These are phyloP conservation scores for Labia minor DNA, from an alignment of 2,888 invertebrate genomes.

Conservation along the genomic window DNA sequence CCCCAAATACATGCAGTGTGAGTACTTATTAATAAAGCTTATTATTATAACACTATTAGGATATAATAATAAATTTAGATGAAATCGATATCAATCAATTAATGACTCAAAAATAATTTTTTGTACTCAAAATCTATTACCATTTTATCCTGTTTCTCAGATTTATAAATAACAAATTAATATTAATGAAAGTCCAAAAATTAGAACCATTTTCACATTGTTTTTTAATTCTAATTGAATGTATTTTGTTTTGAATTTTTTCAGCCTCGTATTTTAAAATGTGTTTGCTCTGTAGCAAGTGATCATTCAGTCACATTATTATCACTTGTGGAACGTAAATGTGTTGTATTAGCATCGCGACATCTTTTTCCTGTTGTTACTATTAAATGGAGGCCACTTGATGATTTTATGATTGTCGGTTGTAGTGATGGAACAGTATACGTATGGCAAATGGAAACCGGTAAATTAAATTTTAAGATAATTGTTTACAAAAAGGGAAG, in stretches of 20 bases:
- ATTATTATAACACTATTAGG: too few relatives aligned
- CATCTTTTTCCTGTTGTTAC: conserved; percentile 92
- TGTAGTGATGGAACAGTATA: conserved; percentile 96
- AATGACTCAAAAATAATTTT: too few relatives aligned
- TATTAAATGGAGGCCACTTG: conserved; percentile 92
- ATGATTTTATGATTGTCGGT: conserved; percentile 95
- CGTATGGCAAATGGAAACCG: conserved; percentile 99
- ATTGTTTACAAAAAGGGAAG: too few relatives aligned
- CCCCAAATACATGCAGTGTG: conserved; percentile 81
- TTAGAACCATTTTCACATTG: too few relatives aligned
- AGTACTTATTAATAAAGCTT: conserved; percentile 33
- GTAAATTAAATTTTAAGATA: conserved; percentile 30
- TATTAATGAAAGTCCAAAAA: too few relatives aligned
- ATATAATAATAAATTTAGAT: not conserved
- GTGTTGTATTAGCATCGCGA: conserved; percentile 83
- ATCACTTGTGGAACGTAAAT: conserved; percentile 84
- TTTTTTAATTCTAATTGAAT: too few relatives aligned
- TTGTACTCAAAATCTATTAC: too few relatives aligned
- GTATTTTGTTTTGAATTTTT: conserved; percentile 30
- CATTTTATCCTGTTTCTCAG: too few relatives aligned
- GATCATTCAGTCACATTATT: conserved; percentile 95
- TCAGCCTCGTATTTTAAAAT: conserved; percentile 82
- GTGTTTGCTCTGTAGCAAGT: conserved; percentile 91
- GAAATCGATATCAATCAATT: not conserved
- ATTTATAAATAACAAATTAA: too few relatives aligned